Conservation (phyloP, 2,797 vertebrate genomes). For the Lateolabrax maculatus region DNA sequence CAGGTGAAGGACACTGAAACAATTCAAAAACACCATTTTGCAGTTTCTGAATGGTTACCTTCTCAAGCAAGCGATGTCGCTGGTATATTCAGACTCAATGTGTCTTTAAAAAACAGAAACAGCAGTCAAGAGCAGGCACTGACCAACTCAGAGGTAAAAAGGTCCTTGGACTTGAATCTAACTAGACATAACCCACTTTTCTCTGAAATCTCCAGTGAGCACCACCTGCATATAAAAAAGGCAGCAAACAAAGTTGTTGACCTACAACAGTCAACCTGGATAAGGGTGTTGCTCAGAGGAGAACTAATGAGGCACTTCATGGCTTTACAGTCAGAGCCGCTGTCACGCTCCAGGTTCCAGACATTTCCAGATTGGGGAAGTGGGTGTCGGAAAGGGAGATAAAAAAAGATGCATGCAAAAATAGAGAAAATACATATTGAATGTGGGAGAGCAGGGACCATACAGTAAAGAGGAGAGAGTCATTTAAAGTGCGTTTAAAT, state of each 20-base stretch:
- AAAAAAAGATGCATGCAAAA: not conserved
- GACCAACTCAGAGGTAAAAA: conserved; percentile 23
- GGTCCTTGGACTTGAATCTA: conserved; percentile 24
- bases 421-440: not conserved
- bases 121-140: not conserved
- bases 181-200: conserved; percentile 28
- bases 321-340: conserved; percentile 3
- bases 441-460: not conserved
- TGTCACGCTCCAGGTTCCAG: not conserved
- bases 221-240: conserved; percentile 49
- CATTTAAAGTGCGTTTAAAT: not conserved
- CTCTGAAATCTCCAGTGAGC: conserved; percentile 41
- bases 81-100: not conserved
- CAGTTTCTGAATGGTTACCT: not conserved
- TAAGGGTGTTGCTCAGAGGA: conserved; percentile 33
- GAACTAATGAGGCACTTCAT: conserved; percentile 41
- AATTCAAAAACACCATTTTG: not conserved
- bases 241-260: conserved; percentile 54
- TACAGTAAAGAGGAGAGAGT: not conserved
- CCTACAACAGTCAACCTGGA: conserved; percentile 65
- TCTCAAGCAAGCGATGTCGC: not conserved
- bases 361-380: not conserved
- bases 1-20: conserved; percentile 1
- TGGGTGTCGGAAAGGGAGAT: not conserved
- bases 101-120: not conserved